These are phyloP conservation scores for Stratiomys singularior DNA, from an alignment of 2,888 invertebrate genomes.

Conservation along the genomic window DNA sequence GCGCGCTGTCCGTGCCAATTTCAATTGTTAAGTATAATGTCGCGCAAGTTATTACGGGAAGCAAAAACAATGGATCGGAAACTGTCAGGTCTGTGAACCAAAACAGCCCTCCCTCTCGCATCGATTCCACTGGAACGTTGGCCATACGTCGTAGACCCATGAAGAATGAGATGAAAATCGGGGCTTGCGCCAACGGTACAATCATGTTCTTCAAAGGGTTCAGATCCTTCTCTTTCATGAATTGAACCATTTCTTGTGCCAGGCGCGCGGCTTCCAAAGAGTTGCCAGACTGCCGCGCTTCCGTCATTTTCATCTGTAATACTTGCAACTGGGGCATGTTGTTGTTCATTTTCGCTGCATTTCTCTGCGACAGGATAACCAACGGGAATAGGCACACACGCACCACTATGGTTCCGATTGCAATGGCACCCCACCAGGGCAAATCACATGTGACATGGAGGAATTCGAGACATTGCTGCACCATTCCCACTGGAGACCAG, in stretches of 20 bases:
- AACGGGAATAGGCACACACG: conserved; percentile 85
- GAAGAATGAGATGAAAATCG: conserved; percentile 93
- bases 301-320: conserved; percentile 84
- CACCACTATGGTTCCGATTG: conserved; percentile 81
- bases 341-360: conserved; percentile 83
- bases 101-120: conserved; percentile 85
- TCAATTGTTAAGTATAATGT: conserved; percentile 87
- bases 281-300: conserved; percentile 87
- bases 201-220: conserved; percentile 84
- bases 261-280: conserved; percentile 79
- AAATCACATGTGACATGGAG: conserved; percentile 82
- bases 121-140: conserved; percentile 88
- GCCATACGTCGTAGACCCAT: conserved; percentile 89
- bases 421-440: conserved; percentile 95
- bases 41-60: conserved; percentile 86
- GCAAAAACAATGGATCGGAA: conserved; percentile 86
- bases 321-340: conserved; percentile 86
- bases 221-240: conserved; percentile 84
- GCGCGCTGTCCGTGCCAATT: conserved; percentile 80
- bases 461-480: conserved; percentile 83
- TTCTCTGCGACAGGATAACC: conserved; percentile 83
- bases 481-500: conserved; percentile 82
- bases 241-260: conserved; percentile 80
- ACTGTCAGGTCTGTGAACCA: conserved; percentile 96
- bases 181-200: conserved; percentile 83